A percentile compares a stretch with the other conserved stretches of the same genome.
phyloP scores from a whole-genome alignment of 2,888 invertebrate genomes.

The Phania funesta region DNA sequence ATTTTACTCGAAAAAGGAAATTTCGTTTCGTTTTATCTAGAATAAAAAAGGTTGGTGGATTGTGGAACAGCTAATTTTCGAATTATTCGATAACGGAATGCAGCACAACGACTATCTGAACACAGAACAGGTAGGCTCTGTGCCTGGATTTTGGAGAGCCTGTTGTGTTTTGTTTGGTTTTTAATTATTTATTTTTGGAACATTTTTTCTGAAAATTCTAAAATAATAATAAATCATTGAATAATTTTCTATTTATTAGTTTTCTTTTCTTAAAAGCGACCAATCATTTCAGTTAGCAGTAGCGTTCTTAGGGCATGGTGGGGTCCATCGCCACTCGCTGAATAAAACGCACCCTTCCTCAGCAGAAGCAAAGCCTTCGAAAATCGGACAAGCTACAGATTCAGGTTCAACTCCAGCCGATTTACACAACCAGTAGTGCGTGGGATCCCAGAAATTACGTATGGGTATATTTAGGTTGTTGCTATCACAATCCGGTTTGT shows the following conservation, averaged over 20 bases:
- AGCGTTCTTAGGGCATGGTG: constrained; percentile 29
- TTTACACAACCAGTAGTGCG: constrained; percentile 57
- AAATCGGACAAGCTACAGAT: constrained; percentile 29
- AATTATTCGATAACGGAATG: too few species aligned
- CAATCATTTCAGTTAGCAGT: background rate
- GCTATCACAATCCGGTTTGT: constrained; percentile 47
- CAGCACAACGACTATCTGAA: too few species aligned
- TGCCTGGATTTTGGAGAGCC: too few species aligned
- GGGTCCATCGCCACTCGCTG: constrained; percentile 50
- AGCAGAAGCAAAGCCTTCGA: constrained; percentile 38
- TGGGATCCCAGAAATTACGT: constrained; percentile 67
- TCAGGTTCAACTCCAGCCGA: constrained; percentile 18
- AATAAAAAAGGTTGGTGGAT: too few species aligned
- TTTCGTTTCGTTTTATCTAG: too few species aligned
- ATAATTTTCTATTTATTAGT: constrained; percentile 7
- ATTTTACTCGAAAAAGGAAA: too few species aligned
- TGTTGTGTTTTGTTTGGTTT: too few species aligned
- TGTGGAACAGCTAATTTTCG: too few species aligned
- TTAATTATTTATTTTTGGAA: too few species aligned
- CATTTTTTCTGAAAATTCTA: too few species aligned
- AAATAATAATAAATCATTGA: background rate
- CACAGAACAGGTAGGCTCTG: too few species aligned
- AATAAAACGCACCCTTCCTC: constrained; percentile 45
- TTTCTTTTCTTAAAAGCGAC: background rate
- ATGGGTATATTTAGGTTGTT: constrained; percentile 46